Conservation (phyloP, 2,888 invertebrate genomes). For the Norana najaformis region DNA sequence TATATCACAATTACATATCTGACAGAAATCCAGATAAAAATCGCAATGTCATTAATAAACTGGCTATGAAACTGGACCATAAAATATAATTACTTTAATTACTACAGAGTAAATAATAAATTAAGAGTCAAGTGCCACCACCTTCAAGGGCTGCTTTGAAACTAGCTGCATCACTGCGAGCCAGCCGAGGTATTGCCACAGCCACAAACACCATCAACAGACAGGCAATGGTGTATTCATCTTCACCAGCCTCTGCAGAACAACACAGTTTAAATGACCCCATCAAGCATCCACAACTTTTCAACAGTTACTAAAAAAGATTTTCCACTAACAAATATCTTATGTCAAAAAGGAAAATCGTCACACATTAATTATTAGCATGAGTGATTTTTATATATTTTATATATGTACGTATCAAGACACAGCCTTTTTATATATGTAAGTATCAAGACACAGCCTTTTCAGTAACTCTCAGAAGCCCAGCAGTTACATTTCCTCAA, state of each 20-base stretch:
- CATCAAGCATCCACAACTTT: neutral
- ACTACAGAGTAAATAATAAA: slow-evolving; percentile 19
- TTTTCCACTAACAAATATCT: neutral
- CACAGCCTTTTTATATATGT: too few species aligned
- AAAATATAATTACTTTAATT: neutral
- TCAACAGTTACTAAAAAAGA: neutral
- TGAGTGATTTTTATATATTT: neutral
- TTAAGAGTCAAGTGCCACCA: slow-evolving; percentile 40
- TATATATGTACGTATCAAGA: neutral
- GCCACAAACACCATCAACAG: slow-evolving; percentile 98
- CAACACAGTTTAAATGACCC: neutral
- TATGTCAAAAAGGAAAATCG: neutral
- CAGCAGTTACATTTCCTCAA: neutral
- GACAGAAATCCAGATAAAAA: neutral
- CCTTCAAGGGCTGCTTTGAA: slow-evolving; percentile 64
- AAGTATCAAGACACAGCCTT: neutral
- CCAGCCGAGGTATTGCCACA: slow-evolving; percentile 91
- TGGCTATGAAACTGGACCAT: neutral
- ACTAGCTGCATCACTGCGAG: slow-evolving; percentile 79
- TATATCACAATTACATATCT: neutral
- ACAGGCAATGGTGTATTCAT: slow-evolving; percentile 75
- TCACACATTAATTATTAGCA: neutral
- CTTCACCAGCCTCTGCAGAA: slow-evolving; percentile 68
- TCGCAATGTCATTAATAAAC: neutral
- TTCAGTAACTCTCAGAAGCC: neutral